These are phyloP conservation scores for Seriola rivoliana DNA, from an alignment of 2,113 vertebrate species.

Conservation along the genomic window DNA sequence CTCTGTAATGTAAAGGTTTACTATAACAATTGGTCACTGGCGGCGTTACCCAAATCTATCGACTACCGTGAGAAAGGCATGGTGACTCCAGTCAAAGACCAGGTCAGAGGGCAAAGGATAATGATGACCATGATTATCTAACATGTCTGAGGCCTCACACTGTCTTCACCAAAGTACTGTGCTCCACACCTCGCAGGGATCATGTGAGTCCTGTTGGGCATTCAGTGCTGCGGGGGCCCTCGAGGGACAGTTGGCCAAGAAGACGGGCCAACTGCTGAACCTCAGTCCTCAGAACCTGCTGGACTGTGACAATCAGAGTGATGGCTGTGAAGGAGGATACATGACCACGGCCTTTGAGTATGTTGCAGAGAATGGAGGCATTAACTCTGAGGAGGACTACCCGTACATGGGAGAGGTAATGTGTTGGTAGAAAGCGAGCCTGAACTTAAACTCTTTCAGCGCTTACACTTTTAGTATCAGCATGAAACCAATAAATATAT, in stretches of 20 bases:
- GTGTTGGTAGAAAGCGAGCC: background rate
- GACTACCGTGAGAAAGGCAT: background rate
- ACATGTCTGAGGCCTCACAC: background rate
- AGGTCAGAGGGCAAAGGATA: background rate
- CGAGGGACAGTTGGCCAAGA: constrained; percentile 91
- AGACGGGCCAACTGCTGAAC: constrained; percentile 83
- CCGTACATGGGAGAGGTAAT: background rate
- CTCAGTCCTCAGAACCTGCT: constrained; percentile 94
- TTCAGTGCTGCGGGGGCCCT: constrained; percentile 92
- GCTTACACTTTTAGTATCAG: too few species aligned
- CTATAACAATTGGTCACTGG: background rate
- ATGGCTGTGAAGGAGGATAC: background rate
- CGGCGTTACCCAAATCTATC: background rate
- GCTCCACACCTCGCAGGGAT: constrained; percentile 78
- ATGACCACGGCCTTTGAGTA: background rate
- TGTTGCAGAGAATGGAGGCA: background rate
- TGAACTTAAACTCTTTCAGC: too few species aligned
- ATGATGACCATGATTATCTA: background rate
- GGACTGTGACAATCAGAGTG: constrained; percentile 79
- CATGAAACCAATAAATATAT: too few species aligned
- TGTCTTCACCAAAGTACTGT: background rate
- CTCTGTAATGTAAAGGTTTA: background rate
- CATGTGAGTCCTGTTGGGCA: constrained; percentile 93
- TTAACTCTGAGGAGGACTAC: background rate
- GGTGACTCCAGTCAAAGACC: background rate